Percentiles rank a stretch among this genome's conserved stretches.
phyloP scores from a whole-genome alignment of 2,113 vertebrate species.

The Pleuronectes platessa region DNA sequence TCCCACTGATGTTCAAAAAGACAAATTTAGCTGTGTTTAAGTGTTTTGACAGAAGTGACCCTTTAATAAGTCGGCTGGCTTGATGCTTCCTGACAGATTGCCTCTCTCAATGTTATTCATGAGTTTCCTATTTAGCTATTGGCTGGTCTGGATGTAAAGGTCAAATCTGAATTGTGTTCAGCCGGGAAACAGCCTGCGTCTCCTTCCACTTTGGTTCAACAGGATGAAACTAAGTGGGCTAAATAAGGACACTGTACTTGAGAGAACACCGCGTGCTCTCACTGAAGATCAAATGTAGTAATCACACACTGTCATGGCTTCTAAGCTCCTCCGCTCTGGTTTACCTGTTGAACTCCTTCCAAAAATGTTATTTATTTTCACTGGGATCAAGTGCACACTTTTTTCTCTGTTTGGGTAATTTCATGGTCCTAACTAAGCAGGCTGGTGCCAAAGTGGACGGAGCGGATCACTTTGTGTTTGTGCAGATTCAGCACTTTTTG shows the following conservation, averaged over 20 bases:
- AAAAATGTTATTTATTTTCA: neutral
- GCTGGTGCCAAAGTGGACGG: neutral
- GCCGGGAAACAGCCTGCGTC: constrained; percentile 27
- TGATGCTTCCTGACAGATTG: constrained; percentile 66
- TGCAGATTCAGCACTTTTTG: constrained; percentile 17
- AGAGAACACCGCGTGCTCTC: constrained; percentile 4
- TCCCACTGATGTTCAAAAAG: constrained; percentile 37
- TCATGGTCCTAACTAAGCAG: constrained; percentile 1
- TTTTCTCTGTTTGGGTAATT: constrained; percentile 13
- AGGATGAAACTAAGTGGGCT: constrained; percentile 27
- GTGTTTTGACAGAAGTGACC: constrained; percentile 62
- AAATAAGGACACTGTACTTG: constrained; percentile 24
- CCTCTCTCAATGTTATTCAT: constrained; percentile 61
- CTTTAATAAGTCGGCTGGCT: constrained; percentile 67
- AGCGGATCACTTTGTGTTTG: constrained; percentile 6
- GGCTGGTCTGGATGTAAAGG: constrained; percentile 67
- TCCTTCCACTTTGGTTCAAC: constrained; percentile 28
- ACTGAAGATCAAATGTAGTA: neutral
- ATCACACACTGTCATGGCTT: neutral
- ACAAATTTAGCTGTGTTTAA: constrained; percentile 54
- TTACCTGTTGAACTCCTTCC: constrained; percentile 22
- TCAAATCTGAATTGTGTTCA: constrained; percentile 60
- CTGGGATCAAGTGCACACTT: constrained; percentile 23
- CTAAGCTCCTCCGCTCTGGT: neutral
- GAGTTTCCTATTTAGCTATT: constrained; percentile 61